These are phyloP conservation scores for Nezara viridula DNA, from an alignment of 2,888 invertebrate species.

Conservation along the genomic window DNA sequence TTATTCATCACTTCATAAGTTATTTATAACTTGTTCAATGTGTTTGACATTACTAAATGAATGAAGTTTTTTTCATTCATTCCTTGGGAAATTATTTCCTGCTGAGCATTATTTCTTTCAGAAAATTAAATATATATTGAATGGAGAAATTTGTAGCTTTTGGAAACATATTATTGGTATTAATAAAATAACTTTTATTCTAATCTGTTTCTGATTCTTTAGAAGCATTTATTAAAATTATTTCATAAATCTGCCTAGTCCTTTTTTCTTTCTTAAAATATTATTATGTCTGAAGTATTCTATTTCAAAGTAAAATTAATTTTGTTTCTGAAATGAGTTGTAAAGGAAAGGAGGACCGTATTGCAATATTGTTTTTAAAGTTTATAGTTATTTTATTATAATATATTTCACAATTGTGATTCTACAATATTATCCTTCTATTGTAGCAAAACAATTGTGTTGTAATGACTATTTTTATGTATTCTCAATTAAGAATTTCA, in stretches of 20 bases:
- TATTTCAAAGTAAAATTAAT: not conserved
- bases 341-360: not conserved
- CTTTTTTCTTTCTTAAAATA: no score
- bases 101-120: not conserved
- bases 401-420: not conserved
- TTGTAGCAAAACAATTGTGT: not conserved
- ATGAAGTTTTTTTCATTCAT: not conserved
- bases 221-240: no score
- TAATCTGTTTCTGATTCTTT: no score
- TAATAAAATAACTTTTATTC: no score
- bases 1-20: not conserved
- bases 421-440: not conserved
- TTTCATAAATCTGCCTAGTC: no score
- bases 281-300: no score
- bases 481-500: not conserved
- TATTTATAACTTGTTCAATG: not conserved
- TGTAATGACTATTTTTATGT: not conserved
- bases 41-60: not conserved
- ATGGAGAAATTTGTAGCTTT: not conserved
- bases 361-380: not conserved
- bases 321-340: not conserved
- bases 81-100: not conserved
- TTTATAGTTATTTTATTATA: not conserved
- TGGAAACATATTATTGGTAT: not conserved
- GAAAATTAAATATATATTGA: not conserved